These are phyloP conservation scores for Platalea minor DNA, from an alignment of 2,797 vertebrate species.

Conservation along the genomic window DNA sequence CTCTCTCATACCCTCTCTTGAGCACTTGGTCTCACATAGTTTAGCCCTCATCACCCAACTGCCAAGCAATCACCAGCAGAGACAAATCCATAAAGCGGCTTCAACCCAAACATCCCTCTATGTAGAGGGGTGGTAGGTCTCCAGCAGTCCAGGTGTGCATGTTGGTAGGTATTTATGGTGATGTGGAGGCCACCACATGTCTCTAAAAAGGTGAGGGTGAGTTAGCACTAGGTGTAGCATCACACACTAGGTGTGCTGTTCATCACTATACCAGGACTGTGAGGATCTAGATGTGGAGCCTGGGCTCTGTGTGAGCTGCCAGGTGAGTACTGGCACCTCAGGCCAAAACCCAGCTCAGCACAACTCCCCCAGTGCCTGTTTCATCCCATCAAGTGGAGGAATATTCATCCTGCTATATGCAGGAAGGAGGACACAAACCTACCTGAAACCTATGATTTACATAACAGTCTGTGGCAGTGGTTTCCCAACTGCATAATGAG, in stretches of 20 bases:
- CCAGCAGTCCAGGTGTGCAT: background rate
- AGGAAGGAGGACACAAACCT: background rate
- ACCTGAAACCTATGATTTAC: background rate
- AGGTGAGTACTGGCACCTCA: background rate
- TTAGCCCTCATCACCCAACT: background rate
- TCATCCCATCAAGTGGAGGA: background rate
- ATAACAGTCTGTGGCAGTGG: background rate
- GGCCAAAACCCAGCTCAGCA: background rate
- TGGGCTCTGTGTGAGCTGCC: background rate
- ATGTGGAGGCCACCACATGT: background rate
- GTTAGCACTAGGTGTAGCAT: background rate
- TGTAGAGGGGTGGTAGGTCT: fast-evolving
- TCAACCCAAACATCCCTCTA: background rate
- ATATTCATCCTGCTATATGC: background rate
- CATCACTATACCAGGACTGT: background rate
- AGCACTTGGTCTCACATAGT: background rate
- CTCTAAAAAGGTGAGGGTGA: background rate
- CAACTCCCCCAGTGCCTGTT: background rate
- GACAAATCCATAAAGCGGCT: background rate
- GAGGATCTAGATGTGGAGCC: background rate
- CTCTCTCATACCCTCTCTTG: background rate
- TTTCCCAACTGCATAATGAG: conserved; percentile 26
- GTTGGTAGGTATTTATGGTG: background rate
- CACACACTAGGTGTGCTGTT: background rate
- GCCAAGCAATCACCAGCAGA: background rate